Conservation (phyloP, 2,888 invertebrate species). For the Tetranychus piercei region DNA sequence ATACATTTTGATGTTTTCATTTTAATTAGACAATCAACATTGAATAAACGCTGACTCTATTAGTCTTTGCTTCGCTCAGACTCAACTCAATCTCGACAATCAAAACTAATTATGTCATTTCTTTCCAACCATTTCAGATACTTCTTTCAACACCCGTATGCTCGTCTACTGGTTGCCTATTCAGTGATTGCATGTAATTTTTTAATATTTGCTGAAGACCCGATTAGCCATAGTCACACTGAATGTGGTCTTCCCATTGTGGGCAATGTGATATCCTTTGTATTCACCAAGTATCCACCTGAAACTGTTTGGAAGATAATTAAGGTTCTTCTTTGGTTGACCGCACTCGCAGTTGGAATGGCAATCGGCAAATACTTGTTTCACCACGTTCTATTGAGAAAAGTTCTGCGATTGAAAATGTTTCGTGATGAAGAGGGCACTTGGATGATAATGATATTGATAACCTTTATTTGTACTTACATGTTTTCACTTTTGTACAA, state of each 20-base stretch:
- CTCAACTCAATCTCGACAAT: too few species aligned
- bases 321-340: slow-evolving; percentile 36
- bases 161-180: slow-evolving; percentile 36
- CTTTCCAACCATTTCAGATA: slow-evolving; percentile 32
- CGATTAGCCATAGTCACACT: slow-evolving; percentile 37
- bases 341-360: slow-evolving; percentile 35
- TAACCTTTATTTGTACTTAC: slow-evolving; percentile 35
- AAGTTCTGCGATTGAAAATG: slow-evolving; percentile 36
- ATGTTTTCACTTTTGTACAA: slow-evolving; percentile 38
- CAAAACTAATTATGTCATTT: too few species aligned
- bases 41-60: too few species aligned
- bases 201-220: slow-evolving; percentile 39
- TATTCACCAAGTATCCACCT: slow-evolving; percentile 36
- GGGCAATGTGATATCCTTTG: slow-evolving; percentile 38
- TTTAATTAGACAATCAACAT: too few species aligned
- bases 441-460: slow-evolving; percentile 39
- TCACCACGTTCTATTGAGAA: slow-evolving; percentile 35
- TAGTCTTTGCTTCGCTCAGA: too few species aligned
- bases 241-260: slow-evolving; percentile 38
- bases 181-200: slow-evolving; percentile 39
- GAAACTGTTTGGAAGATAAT: slow-evolving; percentile 34
- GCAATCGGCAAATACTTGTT: slow-evolving; percentile 36
- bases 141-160: slow-evolving; percentile 39
- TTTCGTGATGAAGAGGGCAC: slow-evolving; percentile 38
- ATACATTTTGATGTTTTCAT: too few species aligned